Base-by-base conservation (phyloP, 2,113 vertebrate genomes). In the Chionis minor region DNA sequence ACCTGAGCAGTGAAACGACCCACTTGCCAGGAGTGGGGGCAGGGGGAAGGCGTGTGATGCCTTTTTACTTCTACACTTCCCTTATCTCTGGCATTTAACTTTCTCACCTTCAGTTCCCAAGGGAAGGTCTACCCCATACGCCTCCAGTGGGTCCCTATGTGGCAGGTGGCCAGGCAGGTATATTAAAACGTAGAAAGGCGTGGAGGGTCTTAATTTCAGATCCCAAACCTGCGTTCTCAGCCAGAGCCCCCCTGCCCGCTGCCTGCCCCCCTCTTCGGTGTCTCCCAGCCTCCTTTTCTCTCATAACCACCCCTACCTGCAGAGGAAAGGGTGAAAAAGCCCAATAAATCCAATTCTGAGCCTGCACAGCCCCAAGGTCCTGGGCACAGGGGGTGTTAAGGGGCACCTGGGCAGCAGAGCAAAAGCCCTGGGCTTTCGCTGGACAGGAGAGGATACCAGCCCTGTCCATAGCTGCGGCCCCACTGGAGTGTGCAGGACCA, bases 71-170 rank as follows among this genome's bases (percentile, higher is more conserved):
- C 87, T 69, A 42, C 84, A 54, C 73, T 81, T 87, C 49, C 81
- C 88, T 97, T 96, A 95, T 95, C 96, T 95, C 90, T 63, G 75
- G 87, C 88, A 97, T 93, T 96, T 95, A 54, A 67, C 86, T 93
- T 93, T 93, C 95, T 90, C 91, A 86, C 96, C 94, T 95, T n/a
- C 85, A 42, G 77, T 86, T 96, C 82, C 94, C 91, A 26, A 55
- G 90, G 81, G 42, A 92, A 96, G 86, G 63, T 38, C 38, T 38
- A 38, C 9, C 38, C 38, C 38, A 38, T 38, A 38, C 38, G 38
- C 38, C 38, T 38, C 66, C 58, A 40, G 30, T 20, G 30, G 47
- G 55, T 61, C 65, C 27, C 33, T 23, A 30, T 9, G 5, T 2
- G 2, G 3, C 38, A 56, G 77, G 78, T 69, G 49, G 32, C 40